Base-by-base conservation (phyloP, 2,113 vertebrate species). In the Zeus faber region DNA sequence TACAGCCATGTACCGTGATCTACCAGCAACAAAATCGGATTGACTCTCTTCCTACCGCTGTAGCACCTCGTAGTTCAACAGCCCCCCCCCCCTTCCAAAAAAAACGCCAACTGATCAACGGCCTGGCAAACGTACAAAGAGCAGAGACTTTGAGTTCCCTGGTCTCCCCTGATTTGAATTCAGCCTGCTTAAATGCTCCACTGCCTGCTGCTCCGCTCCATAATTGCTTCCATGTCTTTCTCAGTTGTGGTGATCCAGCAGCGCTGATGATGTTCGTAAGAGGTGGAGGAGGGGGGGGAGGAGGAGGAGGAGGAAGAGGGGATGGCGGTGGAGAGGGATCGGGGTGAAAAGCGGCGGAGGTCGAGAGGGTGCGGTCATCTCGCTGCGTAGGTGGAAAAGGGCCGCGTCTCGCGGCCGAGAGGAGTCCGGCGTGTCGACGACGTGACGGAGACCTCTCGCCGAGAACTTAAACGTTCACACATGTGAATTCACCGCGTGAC, bases 181-280 rank as follows among this genome's bases (percentile, higher is more conserved):
- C 71, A 35, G 63, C 62, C 56, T 65, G 51, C 67, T 63, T 43
- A 72, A 70, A 62, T 41, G 58, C 72, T 81, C 27, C 62, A 41
- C 23, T 64, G 62, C 45, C 58, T 54, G 35, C 18, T 33, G 29
- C 46, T 65, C 31, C 51, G 29, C 24, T 64, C 65, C 66, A 9
- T 87, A 89, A 89, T 87, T 88, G 74, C 79, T 88, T 86, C 85
- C 86, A 87, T 86, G 70, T 76, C 65, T 72, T n/a, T n/a, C 61
- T 71, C 47, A 55, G 80, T 77, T 67, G 74, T 73, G 75, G 71
- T 49, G 39, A 6, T 7, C 58, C 17, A 50, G 61, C 72, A 55
- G 26, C 26, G 58, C 58, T 66, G 67, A 73, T 79, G 73, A 77
- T 67, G 82, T 76, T 61, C 71, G 77, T 27, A 58, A 54, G 78